phyloP scores from a whole-genome alignment of 1,140 invertebrate species.

The Ips nitidus region DNA sequence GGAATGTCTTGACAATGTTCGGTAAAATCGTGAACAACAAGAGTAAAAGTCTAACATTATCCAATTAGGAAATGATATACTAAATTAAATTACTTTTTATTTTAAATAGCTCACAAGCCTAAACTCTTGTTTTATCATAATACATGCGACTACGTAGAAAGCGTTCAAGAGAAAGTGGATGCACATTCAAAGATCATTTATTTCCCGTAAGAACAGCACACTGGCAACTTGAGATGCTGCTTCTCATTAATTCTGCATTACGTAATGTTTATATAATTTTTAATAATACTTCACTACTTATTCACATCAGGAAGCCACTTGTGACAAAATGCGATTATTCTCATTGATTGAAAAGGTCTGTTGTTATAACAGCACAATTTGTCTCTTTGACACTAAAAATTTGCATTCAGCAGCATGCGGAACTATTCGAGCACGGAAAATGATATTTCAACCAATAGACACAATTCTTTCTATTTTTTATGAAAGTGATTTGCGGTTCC shows the following conservation, averaged over 20 bases:
- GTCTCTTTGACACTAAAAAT: too few species aligned
- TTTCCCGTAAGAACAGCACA: slow-evolving; percentile 4
- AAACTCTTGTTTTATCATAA: background rate
- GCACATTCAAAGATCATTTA: slow-evolving; percentile 17
- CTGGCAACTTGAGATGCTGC: slow-evolving; percentile 5
- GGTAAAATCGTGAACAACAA: too few species aligned
- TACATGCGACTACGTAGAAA: slow-evolving; percentile 8
- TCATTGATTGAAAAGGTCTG: too few species aligned
- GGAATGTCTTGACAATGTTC: too few species aligned
- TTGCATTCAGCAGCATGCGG: too few species aligned
- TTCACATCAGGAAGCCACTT: background rate
- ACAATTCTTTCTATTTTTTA: background rate
- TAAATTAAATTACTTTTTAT: too few species aligned
- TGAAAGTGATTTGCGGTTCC: background rate
- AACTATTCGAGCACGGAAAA: too few species aligned
- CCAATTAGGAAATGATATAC: too few species aligned
- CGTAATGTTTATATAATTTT: slow-evolving; percentile 15
- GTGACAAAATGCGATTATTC: background rate
- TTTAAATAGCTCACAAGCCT: too few species aligned
- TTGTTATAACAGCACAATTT: too few species aligned
- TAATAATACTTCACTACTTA: background rate
- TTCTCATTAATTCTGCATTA: background rate
- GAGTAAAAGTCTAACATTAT: too few species aligned
- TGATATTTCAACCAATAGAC: too few species aligned
- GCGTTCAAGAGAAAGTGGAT: slow-evolving; percentile 12